These are phyloP conservation scores for Ceratina calcarata DNA, from an alignment of 1,140 invertebrate species.

Conservation along the genomic window DNA sequence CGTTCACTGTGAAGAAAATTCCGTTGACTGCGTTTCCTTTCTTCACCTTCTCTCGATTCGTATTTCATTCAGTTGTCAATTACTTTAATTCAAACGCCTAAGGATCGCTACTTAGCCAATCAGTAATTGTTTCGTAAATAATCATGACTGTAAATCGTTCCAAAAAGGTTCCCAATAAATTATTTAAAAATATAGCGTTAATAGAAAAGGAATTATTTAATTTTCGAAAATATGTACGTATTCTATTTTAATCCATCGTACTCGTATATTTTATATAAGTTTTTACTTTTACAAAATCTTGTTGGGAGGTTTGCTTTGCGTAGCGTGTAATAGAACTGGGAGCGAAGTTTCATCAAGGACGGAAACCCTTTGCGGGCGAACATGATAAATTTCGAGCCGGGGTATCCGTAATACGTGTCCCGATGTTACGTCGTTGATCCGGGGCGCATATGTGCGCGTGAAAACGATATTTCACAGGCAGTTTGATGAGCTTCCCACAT, in stretches of 20 bases:
- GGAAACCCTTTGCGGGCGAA: slow-evolving; percentile 39
- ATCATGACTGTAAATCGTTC: too few relatives aligned
- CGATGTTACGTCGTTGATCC: slow-evolving; percentile 53
- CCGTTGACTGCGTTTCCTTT: neutral
- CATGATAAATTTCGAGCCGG: slow-evolving; percentile 59
- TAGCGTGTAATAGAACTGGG: neutral
- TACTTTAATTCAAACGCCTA: slow-evolving; percentile 9
- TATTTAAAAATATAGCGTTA: too few relatives aligned
- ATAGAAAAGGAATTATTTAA: too few relatives aligned
- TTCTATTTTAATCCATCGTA: too few relatives aligned
- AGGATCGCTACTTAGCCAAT: neutral
- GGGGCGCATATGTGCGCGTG: slow-evolving; percentile 56
- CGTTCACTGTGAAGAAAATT: slow-evolving; percentile 57
- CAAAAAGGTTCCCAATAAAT: too few relatives aligned
- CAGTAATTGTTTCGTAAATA: too few relatives aligned
- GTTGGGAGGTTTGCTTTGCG: neutral
- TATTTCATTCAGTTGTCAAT: slow-evolving; percentile 16
- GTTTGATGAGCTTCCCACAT: slow-evolving; percentile 70
- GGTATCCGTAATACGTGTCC: slow-evolving; percentile 57
- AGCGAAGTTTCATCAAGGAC: slow-evolving; percentile 20
- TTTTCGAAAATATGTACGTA: too few relatives aligned
- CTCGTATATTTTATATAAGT: too few relatives aligned
- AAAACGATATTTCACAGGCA: slow-evolving; percentile 68
- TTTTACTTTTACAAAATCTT: too few relatives aligned
- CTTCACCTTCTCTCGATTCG: neutral